phyloP scores from a whole-genome alignment of 2,888 invertebrate species.

The Horisme vitalbata region DNA sequence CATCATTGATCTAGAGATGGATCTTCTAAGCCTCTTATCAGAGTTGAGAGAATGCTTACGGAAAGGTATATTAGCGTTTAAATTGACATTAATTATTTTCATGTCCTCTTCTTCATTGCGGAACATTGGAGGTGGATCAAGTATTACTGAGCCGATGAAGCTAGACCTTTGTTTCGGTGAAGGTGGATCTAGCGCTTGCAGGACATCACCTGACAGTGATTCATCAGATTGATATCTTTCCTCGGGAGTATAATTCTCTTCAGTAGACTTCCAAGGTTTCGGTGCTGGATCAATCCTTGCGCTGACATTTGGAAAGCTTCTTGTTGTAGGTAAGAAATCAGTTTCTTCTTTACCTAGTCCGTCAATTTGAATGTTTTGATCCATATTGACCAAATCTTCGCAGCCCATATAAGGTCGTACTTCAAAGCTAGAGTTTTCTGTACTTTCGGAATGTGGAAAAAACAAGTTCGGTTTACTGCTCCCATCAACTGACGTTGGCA shows the following conservation, averaged over 20 bases:
- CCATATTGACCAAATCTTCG: conserved; percentile 86
- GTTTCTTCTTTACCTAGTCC: conserved; percentile 57
- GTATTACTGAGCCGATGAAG: conserved; percentile 63
- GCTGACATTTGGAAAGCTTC: conserved; percentile 86
- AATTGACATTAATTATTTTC: conserved; percentile 70
- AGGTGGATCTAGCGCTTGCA: conserved; percentile 68
- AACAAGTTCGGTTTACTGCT: conserved; percentile 27
- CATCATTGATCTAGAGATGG: conserved; percentile 72
- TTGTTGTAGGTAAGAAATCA: conserved; percentile 78
- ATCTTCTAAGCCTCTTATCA: conserved; percentile 80
- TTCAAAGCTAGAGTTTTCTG: conserved; percentile 83
- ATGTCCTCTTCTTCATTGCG: conserved; percentile 70
- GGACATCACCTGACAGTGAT: conserved; percentile 46
- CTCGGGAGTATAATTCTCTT: conserved; percentile 57
- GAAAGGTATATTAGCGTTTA: conserved; percentile 69
- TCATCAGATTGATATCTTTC: conserved; percentile 43
- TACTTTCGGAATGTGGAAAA: conserved; percentile 84
- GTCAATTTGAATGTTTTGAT: conserved; percentile 82
- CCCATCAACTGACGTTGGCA: conserved; percentile 32
- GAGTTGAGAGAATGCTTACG: conserved; percentile 84
- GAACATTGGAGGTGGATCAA: conserved; percentile 85
- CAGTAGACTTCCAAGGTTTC: conserved; percentile 74
- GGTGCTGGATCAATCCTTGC: conserved; percentile 63
- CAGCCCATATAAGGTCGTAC: conserved; percentile 84
- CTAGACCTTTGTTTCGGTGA: conserved; percentile 57